Evolutionary conservation across 2,888 invertebrate genomes (phyloP).

Genomic region (Epinotia ramella): DNA sequence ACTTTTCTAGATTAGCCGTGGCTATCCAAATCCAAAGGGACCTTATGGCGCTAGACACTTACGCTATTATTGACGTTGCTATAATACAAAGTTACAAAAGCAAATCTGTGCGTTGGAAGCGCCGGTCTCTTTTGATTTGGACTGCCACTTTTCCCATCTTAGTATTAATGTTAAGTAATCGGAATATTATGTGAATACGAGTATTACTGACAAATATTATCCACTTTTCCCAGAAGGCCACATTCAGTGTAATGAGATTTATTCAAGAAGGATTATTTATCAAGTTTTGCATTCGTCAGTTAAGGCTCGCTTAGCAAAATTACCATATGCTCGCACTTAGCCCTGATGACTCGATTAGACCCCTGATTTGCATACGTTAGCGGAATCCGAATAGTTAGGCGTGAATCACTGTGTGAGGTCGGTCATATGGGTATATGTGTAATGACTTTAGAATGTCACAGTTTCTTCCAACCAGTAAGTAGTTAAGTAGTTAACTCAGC

Average conservation of each 20-base stretch:
- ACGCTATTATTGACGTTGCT: no score
- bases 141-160: no score
- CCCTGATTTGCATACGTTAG: slow-evolving; percentile 40
- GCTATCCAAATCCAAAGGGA: no score
- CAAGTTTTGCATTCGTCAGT: not conserved
- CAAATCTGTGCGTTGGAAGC: no score
- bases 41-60: no score
- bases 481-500: not conserved
- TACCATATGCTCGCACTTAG: slow-evolving; percentile 24
- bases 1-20: no score
- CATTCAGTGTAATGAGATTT: not conserved
- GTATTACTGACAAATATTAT: no score
- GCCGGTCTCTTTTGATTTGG: no score
- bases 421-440: not conserved
- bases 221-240: not conserved
- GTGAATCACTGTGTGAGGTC: slow-evolving; percentile 2
- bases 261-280: slow-evolving; percentile 1
- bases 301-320: slow-evolving; percentile 12
- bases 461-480: slow-evolving; percentile 1
- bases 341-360: slow-evolving; percentile 22
- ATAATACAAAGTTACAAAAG: no score
- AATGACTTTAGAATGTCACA: slow-evolving; percentile 8
- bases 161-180: no score
- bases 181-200: no score
- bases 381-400: slow-evolving; percentile 25